These are phyloP conservation scores for Nothoprocta pentlandii DNA, from an alignment of 2,113 vertebrate species.

Conservation along the genomic window DNA sequence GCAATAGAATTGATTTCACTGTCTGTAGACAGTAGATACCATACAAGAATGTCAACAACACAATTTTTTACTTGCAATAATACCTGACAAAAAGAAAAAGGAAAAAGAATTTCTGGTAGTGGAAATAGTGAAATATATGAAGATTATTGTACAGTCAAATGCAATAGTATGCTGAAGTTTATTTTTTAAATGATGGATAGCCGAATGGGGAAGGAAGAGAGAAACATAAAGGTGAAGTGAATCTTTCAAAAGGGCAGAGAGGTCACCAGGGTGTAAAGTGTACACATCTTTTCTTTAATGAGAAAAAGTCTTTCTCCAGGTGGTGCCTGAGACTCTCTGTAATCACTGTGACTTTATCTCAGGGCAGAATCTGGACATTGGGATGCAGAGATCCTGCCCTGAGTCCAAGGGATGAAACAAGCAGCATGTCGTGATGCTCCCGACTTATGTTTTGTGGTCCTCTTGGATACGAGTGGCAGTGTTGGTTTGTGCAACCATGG, in stretches of 20 bases:
- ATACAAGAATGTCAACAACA: background rate
- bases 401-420: background rate
- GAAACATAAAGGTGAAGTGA: background rate
- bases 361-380: background rate
- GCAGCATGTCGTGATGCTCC: background rate
- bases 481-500: fast-evolving
- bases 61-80: background rate
- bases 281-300: background rate
- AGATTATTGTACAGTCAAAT: background rate
- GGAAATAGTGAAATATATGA: background rate
- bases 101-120: background rate
- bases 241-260: background rate
- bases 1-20: background rate
- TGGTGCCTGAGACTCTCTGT: background rate
- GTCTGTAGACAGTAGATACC: background rate
- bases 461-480: background rate
- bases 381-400: background rate
- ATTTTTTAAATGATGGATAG: background rate
- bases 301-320: background rate
- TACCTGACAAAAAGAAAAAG: background rate
- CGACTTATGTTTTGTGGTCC: background rate
- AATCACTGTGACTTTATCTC: background rate
- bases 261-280: background rate
- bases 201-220: background rate
- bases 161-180: background rate